Evolutionary conservation across 1,140 invertebrate species (phyloP), one percentile per base, ranked within the genome.

Genomic region (Ectropis grisescens): DNA sequence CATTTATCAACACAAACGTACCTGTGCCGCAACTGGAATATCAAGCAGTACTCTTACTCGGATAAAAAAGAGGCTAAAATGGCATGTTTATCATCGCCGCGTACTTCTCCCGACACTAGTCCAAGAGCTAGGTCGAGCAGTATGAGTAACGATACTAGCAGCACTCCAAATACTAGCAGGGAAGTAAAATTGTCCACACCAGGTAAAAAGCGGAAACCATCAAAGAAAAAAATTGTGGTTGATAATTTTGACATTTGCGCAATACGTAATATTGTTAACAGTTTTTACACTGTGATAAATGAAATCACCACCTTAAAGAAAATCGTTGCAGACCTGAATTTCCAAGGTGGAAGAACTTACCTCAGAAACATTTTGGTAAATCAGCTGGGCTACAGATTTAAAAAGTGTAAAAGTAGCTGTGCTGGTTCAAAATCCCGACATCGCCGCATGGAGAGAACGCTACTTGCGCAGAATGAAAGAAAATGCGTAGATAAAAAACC

Each of bases 401-500:
- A 51, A 39, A 46, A 47, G 37, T 42, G 42, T 12, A 39, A 42
- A 27, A 30, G 34, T 31, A 16, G 1, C 11, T 31, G 39, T 32
- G 2, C 10, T 41, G 13, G 34, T 37, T 13, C 34, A 36, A 37
- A 51, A 30, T 24, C 39, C 39, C 0, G 35, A 40, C 7, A 42
- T 46, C 3, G 33, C 29, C 15, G 37, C 43, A 1, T 41, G 39
- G 35, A 48, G 45, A 26, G 40, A 33, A 31, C 29, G 33, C 33
- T 48, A 33, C 28, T 28, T 43, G 11, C 19, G 36, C 11, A 22
- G 32, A 19, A 30, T 37, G 42, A 37, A 41, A 35, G 36, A 50
- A 27, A 50, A 50, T 33, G 38, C 2, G 29, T 19, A 2, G 26
- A 37, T 29, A 43, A 48, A 39, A 48, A 42, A 38, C 46, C 40